Evolutionary conservation across 2,113 vertebrate genomes (phyloP).

Genomic region (Neogobius melanostomus): DNA sequence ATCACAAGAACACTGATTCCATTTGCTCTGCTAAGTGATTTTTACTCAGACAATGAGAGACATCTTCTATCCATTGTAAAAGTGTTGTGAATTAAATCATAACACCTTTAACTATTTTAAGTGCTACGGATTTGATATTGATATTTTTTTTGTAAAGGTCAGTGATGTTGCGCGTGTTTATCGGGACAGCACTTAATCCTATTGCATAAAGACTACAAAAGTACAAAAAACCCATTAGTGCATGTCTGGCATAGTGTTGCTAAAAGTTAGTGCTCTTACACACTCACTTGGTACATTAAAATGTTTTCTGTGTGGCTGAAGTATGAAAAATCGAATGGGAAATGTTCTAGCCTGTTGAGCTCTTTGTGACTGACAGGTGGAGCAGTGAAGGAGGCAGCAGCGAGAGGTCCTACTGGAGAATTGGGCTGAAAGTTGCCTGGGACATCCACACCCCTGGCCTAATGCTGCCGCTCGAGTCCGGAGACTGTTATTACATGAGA

Average conservation of each 20-base stretch:
- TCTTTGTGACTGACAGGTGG: constrained; percentile 62
- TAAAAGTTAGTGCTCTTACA: constrained; percentile 18
- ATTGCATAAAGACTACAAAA: neutral
- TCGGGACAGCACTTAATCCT: constrained; percentile 2
- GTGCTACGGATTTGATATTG: constrained; percentile 14
- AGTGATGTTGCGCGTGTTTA: constrained; percentile 14
- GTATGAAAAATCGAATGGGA: constrained; percentile 41
- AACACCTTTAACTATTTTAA: constrained; percentile 25
- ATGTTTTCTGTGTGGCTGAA: constrained; percentile 23
- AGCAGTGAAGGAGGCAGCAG: constrained; percentile 78
- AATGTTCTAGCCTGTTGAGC: constrained; percentile 35
- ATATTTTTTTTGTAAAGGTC: constrained; percentile 3
- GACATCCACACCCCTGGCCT: constrained; percentile 96
- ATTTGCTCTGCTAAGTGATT: constrained; percentile 62
- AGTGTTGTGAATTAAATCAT: constrained; percentile 50
- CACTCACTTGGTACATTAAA: constrained; percentile 24
- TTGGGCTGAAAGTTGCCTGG: constrained; percentile 96
- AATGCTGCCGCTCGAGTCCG: constrained; percentile 87
- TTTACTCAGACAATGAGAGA: constrained; percentile 53
- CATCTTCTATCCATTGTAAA: constrained; percentile 48
- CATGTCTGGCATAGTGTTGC: constrained; percentile 1
- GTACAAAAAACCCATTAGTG: neutral
- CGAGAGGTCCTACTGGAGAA: constrained; percentile 82
- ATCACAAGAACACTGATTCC: constrained; percentile 54
- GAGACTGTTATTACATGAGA: constrained; percentile 90